Evolutionary conservation across 2,113 vertebrate species (phyloP).

Genomic region (Mastomys coucha): DNA sequence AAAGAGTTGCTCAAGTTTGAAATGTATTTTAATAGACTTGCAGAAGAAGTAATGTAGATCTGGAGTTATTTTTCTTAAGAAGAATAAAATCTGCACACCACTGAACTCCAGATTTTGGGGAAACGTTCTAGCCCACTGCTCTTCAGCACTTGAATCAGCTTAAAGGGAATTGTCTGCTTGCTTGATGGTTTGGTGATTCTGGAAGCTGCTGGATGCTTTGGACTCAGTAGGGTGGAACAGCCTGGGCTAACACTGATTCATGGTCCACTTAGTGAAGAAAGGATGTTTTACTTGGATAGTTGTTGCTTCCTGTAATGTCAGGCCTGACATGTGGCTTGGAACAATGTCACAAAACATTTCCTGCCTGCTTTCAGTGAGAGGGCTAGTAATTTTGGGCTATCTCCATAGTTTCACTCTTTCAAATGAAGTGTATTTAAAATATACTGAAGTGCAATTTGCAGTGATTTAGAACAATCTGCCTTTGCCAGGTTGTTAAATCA

Average conservation of each 20-base stretch:
- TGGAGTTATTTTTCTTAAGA: slow-evolving; percentile 72
- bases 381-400: slow-evolving; percentile 24
- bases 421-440: slow-evolving; percentile 50
- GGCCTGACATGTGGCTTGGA: slow-evolving; percentile 41
- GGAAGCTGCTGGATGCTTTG: slow-evolving; percentile 73
- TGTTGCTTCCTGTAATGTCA: slow-evolving; percentile 47
- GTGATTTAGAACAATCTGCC: slow-evolving; percentile 1
- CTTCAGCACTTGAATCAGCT: slow-evolving; percentile 69
- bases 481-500: slow-evolving; percentile 29
- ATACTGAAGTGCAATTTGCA: neutral
- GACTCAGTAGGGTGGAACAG: slow-evolving; percentile 72
- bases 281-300: slow-evolving; percentile 50
- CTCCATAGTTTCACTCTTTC: neutral
- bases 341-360: slow-evolving; percentile 56
- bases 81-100: slow-evolving; percentile 72
- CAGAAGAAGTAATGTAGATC: slow-evolving; percentile 55
- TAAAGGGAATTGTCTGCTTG: slow-evolving; percentile 77
- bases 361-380: neutral
- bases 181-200: slow-evolving; percentile 72
- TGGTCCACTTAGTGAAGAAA: slow-evolving; percentile 73
- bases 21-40: slow-evolving; percentile 53
- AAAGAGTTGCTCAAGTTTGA: slow-evolving; percentile 49
- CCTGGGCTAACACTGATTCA: slow-evolving; percentile 76
- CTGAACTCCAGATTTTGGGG: slow-evolving; percentile 70
- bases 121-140: slow-evolving; percentile 75